Conservation (phyloP, 2,113 vertebrate genomes). For the Pongo pygmaeus region DNA sequence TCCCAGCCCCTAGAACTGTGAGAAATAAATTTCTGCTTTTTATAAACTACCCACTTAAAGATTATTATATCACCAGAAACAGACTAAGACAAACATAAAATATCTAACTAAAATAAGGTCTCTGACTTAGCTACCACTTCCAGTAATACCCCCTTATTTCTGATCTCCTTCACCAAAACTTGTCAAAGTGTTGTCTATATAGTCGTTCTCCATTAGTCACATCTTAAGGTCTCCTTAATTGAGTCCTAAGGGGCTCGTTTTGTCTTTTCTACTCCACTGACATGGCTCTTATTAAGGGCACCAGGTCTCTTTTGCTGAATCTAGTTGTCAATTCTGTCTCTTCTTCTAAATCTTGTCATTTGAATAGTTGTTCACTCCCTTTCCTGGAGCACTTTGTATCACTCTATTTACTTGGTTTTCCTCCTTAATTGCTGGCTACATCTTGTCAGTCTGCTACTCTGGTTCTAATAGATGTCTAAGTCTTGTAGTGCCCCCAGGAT, state of each 20-base stretch:
- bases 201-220: background rate
- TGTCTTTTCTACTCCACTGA: background rate
- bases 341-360: background rate
- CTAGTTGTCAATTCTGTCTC: background rate
- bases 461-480: background rate
- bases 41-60: background rate
- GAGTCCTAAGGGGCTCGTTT: background rate
- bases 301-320: background rate
- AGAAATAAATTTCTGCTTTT: background rate
- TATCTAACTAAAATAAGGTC: background rate
- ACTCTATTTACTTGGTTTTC: background rate
- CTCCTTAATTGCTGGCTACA: background rate
- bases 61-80: background rate
- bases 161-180: background rate
- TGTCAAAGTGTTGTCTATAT: background rate
- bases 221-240: background rate
- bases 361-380: background rate
- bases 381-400: background rate
- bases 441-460: background rate
- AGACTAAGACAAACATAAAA: background rate
- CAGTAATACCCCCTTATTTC: background rate
- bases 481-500: background rate
- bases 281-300: background rate
- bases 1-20: background rate
- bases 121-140: background rate